Conservation (phyloP, 2,113 vertebrate species). For the Solea senegalensis region DNA sequence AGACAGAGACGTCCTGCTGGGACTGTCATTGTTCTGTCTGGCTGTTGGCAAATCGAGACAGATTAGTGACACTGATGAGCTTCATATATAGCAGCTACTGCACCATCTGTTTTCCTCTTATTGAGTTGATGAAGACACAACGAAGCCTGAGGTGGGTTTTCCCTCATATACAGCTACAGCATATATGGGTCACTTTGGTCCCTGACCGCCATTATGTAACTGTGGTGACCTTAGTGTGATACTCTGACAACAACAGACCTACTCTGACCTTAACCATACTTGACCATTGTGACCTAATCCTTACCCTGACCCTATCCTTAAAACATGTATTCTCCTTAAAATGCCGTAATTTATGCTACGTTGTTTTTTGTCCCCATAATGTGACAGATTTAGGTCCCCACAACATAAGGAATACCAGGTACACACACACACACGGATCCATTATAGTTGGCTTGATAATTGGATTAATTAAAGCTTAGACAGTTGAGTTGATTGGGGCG, state of each 20-base stretch:
- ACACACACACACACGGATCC: not conserved
- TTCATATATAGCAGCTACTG: constrained; percentile 24
- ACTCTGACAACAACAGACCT: no score
- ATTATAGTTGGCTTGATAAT: constrained; percentile 46
- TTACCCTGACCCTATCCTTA: no score
- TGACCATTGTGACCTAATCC: no score
- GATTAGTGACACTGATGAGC: constrained; percentile 56
- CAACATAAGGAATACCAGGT: no score
- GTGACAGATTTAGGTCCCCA: no score
- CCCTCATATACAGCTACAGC: constrained; percentile 18
- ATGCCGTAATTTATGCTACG: no score
- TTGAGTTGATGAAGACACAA: constrained; percentile 38
- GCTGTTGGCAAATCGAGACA: constrained; percentile 30
- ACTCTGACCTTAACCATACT: no score
- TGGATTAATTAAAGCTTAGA: constrained; percentile 24
- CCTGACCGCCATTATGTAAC: constrained; percentile 46
- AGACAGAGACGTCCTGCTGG: constrained; percentile 5
- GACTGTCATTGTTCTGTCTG: constrained; percentile 45
- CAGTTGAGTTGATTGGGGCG: constrained; percentile 19
- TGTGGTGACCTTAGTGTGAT: constrained; percentile 30
- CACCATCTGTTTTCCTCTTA: constrained; percentile 63
- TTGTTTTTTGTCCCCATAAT: no score
- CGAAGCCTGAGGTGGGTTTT: not conserved
- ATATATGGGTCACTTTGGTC: constrained; percentile 53
- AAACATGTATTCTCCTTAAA: no score